Base-by-base conservation (phyloP, 1,140 invertebrate genomes). In the Drosophila bipectinata region DNA sequence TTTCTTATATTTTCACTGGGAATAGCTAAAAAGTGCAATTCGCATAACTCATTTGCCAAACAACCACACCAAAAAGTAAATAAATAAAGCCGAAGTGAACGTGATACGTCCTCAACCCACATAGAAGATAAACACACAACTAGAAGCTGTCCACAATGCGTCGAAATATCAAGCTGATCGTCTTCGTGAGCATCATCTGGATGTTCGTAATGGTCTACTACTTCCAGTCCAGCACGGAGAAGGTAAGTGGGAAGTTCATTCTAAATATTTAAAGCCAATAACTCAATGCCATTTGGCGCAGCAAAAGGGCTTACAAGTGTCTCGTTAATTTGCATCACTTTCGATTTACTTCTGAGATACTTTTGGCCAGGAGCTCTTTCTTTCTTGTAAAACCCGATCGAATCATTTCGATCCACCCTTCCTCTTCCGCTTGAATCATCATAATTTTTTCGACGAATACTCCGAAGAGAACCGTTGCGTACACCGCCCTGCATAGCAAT, bases 191-290 rank as follows among this genome's bases (percentile, higher is more conserved):
- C 81, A 76, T 91, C 66, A 90, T 91, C 45, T 92, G 91, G 91
- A 91, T 92, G 91, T 92, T 92, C 58, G 81, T 92, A 45, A 90
- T 92, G 90, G 81, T 92, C 52, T 92, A 92, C 61, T 92, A 91
- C 68, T 92, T 92, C 59, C 91, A 92, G 66, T 75, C 91, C 72
- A 92, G 77, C 66, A 92, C 89, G 28, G 90, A 91, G 55, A 92
- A 92, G 91, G 91, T 92, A 62, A 90, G 89, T 72, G 8, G 8
- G 6, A 2, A 2, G 21, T 44, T n/a, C 12, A 30, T 21, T 30
- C 45, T 0, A 30, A 3, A 54, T 3, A 41, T 7, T 32, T 57
- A 9, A 9, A 18, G 60, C 28, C 1, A 24, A 45, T 57, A 62
- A 45, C 60, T 62, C 53, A 57, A 8, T 6, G 4, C 18, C 12